Percentiles rank a stretch among this genome's conserved stretches.
phyloP scores from a whole-genome alignment of 2,888 invertebrate species.

The Cacoxenus indagator region DNA sequence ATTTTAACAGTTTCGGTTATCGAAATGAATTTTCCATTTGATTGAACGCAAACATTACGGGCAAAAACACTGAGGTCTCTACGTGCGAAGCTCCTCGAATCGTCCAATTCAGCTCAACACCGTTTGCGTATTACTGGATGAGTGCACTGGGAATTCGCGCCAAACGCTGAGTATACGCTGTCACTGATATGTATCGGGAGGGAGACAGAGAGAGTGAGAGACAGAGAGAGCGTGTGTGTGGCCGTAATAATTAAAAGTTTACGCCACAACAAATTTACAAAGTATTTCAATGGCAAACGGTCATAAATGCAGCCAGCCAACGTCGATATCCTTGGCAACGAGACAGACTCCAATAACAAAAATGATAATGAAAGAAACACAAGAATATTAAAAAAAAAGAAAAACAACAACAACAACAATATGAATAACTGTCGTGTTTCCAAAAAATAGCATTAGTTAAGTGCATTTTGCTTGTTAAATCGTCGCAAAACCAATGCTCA shows the following conservation, averaged over 20 bases:
- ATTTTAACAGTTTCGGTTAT: conserved; percentile 50
- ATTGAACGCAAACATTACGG: conserved; percentile 66
- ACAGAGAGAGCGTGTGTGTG: background rate
- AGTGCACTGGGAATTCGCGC: too few relatives aligned
- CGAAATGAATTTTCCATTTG: conserved; percentile 65
- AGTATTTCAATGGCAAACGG: conserved; percentile 14
- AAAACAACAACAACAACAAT: too few relatives aligned
- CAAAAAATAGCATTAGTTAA: too few relatives aligned
- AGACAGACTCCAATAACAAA: background rate
- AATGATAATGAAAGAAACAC: background rate
- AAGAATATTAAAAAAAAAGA: too few relatives aligned
- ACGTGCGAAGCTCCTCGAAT: too few relatives aligned
- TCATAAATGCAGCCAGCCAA: conserved; percentile 4
- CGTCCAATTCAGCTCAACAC: too few relatives aligned
- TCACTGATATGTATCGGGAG: too few relatives aligned
- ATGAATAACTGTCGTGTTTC: too few relatives aligned
- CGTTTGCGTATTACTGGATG: background rate
- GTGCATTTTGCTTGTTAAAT: too few relatives aligned
- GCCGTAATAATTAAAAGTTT: conserved; percentile 51
- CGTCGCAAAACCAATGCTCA: too few relatives aligned
- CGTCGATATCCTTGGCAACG: background rate
- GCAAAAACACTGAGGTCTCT: conserved; percentile 25
- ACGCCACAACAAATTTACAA: conserved; percentile 33
- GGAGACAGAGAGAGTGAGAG: too few relatives aligned
- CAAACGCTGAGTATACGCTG: background rate